Evolutionary conservation across 2,113 vertebrate species (phyloP), one percentile per base, ranked within the genome.

Genomic region (Poeciliopsis prolifica): DNA sequence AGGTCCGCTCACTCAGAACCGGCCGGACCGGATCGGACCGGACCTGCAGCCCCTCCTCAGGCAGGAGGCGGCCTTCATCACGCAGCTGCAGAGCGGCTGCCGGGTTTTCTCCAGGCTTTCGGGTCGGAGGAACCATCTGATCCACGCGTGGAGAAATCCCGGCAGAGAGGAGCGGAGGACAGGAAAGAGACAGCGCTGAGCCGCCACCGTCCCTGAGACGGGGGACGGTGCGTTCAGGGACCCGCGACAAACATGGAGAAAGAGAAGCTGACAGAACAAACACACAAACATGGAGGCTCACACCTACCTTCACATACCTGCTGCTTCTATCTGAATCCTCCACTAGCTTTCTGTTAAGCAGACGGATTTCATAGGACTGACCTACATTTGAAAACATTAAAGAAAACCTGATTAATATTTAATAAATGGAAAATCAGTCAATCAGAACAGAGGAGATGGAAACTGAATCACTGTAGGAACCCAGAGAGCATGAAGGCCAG

Each of bases 331-430:
- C 96, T 94, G 96, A 95, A 94, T 95, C 97, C 88, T 96, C 96
- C 95, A 95, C 95, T 93, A 97, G 94, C 94, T 98, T 98, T 93
- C 96, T 94, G 94, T 97, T 97, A 92, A 98, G 94, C 90, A 99
- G 95, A 90, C 96, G 95, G 90, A 98, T 97, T 97, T 99, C 97
- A 83, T 99, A 99, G 91, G 96, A 97, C 91, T 99, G 97, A 96
- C 97, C 97, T 98, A 91, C 88, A 94, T 92, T 91, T 93, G 89
- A 90, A 90, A 87, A 92, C 82, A 94, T 91, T 92, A 89, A 91
- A 92, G 88, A 92, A 90, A 87, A 92, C 79, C 82, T 89, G 85
- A 92, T 92, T 93, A 93, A 86, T 92, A 92, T 1, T n/a, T 54
- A 88, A 87, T 89, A 19, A 80, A 81, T 79, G 70, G 72, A 79